Conservation (phyloP, 1,140 invertebrate genomes). For the Laupala kohalensis region DNA sequence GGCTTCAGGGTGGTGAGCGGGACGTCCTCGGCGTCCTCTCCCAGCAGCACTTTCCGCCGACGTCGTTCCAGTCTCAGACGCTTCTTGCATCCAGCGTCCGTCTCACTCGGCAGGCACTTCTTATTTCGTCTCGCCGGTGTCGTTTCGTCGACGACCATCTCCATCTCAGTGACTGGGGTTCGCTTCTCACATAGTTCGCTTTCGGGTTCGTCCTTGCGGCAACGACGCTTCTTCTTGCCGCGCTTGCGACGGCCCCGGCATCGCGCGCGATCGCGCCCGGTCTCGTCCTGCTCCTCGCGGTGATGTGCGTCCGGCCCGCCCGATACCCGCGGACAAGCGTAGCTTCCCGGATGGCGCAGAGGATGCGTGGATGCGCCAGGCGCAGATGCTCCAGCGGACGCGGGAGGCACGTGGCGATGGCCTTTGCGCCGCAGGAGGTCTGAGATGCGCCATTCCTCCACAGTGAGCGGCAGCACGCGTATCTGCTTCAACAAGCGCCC, state of each 20-base stretch:
- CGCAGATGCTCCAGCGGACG: conserved; percentile 4
- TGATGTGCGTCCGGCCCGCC: neutral
- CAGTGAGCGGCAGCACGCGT: conserved; percentile 32
- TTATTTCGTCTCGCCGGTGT: neutral
- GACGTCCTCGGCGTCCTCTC: neutral
- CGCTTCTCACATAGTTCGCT: conserved; percentile 31
- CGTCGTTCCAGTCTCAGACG: neutral
- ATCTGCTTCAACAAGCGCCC: conserved; percentile 59
- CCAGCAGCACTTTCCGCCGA: neutral
- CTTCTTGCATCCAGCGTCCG: neutral
- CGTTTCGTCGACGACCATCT: too few species aligned
- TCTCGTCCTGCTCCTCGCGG: neutral
- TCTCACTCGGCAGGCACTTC: conserved; percentile 2
- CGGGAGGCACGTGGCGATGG: too few species aligned
- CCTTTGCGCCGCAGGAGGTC: conserved; percentile 9
- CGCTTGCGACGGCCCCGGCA: conserved; percentile 11
- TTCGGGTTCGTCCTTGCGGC: conserved; percentile 4
- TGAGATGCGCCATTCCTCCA: neutral
- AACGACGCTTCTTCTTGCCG: conserved; percentile 15
- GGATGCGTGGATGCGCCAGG: neutral
- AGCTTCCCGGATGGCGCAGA: neutral
- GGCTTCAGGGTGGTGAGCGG: neutral
- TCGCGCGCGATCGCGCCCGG: neutral
- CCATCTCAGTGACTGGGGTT: conserved; percentile 31
- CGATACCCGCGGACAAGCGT: neutral